phyloP scores from a whole-genome alignment of 1,140 invertebrate genomes.

The Cataglyphis hispanica region DNA sequence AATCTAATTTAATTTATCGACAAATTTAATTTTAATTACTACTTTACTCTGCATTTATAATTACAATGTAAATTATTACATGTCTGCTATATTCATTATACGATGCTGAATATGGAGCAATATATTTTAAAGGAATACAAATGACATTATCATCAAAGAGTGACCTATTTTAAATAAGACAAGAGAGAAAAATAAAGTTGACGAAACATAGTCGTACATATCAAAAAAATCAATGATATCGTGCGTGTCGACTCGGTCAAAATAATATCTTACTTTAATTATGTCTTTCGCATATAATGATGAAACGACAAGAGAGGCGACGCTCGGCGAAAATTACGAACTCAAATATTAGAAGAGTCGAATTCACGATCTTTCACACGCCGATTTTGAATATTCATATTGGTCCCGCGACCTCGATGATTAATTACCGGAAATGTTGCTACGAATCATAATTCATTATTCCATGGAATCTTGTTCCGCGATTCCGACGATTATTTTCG shows the following conservation, averaged over 20 bases:
- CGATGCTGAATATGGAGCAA: not conserved
- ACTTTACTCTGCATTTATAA: not conserved
- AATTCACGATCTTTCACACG: conserved; percentile 6
- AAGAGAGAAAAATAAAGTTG: conserved; percentile 13
- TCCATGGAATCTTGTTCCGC: not conserved
- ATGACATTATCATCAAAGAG: not conserved
- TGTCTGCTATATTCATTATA: not conserved
- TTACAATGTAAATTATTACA: conserved; percentile 15
- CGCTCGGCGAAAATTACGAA: not conserved
- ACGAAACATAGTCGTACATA: not conserved
- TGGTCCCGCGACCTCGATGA: not conserved
- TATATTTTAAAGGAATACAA: not conserved
- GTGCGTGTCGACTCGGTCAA: not conserved
- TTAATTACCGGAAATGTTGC: not conserved
- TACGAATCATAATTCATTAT: not conserved
- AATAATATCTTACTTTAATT: not conserved
- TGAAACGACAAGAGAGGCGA: not conserved
- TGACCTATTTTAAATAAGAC: not conserved
- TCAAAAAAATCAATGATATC: conserved; percentile 20
- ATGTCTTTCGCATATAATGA: not conserved
- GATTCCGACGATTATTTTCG: not conserved
- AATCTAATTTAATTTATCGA: conserved; percentile 33
- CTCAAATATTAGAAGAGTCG: conserved; percentile 45
- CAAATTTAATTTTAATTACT: conserved; percentile 17
- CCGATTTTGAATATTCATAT: conserved; percentile 33